These are phyloP conservation scores for Phaetusa simplex DNA, from an alignment of 2,113 vertebrate species.

Conservation along the genomic window DNA sequence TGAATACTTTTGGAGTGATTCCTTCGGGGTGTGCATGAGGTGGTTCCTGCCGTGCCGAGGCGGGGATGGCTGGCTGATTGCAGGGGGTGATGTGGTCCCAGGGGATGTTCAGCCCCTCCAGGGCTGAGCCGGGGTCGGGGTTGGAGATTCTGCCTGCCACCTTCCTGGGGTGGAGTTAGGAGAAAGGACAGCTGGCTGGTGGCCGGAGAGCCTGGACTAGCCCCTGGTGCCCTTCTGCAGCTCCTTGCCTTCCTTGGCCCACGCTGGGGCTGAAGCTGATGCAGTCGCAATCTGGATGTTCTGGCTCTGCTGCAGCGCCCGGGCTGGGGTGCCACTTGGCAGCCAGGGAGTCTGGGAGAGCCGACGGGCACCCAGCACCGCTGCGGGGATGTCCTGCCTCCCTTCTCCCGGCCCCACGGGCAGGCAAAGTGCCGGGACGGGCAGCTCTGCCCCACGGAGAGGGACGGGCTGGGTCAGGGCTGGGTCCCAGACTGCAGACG, in stretches of 20 bases:
- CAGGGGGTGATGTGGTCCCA: not conserved
- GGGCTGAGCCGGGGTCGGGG: not conserved
- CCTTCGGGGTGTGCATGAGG: not conserved
- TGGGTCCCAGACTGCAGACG: not conserved
- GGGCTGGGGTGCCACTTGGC: not conserved
- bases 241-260: not conserved
- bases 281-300: not conserved
- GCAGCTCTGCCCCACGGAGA: not conserved
- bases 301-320: not conserved
- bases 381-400: not conserved
- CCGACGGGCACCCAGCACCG: not conserved
- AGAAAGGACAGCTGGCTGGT: not conserved
- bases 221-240: not conserved
- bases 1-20: not conserved
- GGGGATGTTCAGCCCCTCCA: not conserved
- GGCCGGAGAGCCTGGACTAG: not conserved
- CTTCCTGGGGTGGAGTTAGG: not conserved
- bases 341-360: not conserved
- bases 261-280: not conserved
- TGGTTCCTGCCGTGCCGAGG: not conserved
- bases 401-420: fast-evolving
- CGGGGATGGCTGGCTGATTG: not conserved
- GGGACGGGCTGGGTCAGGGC: not conserved
- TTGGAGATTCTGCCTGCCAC: not conserved
- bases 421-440: not conserved